Conservation (phyloP, 2,888 invertebrate species). For the Drosophila anceps region DNA sequence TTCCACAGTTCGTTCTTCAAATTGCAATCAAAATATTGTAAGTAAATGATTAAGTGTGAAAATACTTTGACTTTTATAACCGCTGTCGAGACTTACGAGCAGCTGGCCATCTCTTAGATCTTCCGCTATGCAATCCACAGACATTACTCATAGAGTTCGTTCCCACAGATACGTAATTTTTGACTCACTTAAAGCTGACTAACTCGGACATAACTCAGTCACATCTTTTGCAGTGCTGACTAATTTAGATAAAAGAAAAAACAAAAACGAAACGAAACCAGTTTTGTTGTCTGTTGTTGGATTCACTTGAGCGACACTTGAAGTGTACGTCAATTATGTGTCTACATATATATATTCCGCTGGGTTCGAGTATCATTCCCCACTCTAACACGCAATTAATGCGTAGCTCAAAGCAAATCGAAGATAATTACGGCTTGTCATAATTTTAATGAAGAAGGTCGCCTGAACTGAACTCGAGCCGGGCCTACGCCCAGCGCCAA, state of each 20-base stretch:
- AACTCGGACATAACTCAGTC: conserved; percentile 46
- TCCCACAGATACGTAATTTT: conserved; percentile 40
- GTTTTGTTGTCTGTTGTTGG: conserved; percentile 25
- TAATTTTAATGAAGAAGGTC: conserved; percentile 82
- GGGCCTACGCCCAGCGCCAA: conserved; percentile 2
- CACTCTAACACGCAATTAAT: conserved; percentile 75
- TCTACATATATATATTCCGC: background rate
- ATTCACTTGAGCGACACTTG: conserved; percentile 55
- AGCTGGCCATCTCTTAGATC: conserved; percentile 18
- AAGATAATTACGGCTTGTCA: conserved; percentile 82
- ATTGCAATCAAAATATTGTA: background rate
- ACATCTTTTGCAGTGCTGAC: conserved; percentile 49
- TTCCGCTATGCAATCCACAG: conserved; percentile 43
- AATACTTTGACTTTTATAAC: conserved; percentile 18
- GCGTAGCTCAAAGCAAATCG: conserved; percentile 79
- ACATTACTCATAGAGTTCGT: conserved; percentile 44
- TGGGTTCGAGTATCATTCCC: conserved; percentile 43
- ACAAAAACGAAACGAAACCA: conserved; percentile 33
- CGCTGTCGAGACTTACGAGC: background rate
- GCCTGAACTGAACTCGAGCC: conserved; percentile 53
- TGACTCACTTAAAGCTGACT: conserved; percentile 56
- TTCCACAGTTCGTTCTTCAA: background rate
- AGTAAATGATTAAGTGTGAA: background rate
- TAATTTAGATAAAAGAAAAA: conserved; percentile 37
- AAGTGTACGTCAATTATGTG: conserved; percentile 42